Evolutionary conservation across 2,797 vertebrate genomes (phyloP).

Genomic region (Hypotaenidia okinawae): DNA sequence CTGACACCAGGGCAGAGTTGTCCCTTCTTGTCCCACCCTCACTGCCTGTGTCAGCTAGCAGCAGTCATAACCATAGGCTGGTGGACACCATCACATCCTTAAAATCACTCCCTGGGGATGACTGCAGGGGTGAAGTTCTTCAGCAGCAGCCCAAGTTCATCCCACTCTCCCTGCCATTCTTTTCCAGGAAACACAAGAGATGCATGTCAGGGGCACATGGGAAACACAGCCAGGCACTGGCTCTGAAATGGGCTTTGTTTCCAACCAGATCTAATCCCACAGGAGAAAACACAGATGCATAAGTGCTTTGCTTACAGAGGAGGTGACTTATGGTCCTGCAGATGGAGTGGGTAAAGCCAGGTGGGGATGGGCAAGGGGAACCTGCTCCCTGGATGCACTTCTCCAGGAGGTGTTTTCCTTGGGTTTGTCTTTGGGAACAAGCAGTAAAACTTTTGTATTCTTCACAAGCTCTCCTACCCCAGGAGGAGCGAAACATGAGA

Average conservation of each 20-base stretch:
- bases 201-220: rapidly evolving
- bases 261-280: background rate
- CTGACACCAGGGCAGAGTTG: background rate
- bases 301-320: background rate
- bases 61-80: background rate
- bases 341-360: background rate
- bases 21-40: background rate
- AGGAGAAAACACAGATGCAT: background rate
- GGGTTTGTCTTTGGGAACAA: background rate
- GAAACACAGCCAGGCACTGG: background rate
- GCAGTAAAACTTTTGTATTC: background rate
- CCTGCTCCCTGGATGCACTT: background rate
- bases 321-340: background rate
- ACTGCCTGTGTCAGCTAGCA: background rate
- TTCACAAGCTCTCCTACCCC: background rate
- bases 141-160: background rate
- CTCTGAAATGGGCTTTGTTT: background rate
- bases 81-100: background rate
- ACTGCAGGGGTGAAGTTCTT: background rate
- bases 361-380: background rate
- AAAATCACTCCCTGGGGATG: background rate
- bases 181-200: background rate
- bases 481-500: background rate
- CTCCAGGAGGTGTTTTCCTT: background rate
- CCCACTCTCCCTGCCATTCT: background rate